Evolutionary conservation across 2,113 vertebrate genomes (phyloP).

Genomic region (Pipa parva): DNA sequence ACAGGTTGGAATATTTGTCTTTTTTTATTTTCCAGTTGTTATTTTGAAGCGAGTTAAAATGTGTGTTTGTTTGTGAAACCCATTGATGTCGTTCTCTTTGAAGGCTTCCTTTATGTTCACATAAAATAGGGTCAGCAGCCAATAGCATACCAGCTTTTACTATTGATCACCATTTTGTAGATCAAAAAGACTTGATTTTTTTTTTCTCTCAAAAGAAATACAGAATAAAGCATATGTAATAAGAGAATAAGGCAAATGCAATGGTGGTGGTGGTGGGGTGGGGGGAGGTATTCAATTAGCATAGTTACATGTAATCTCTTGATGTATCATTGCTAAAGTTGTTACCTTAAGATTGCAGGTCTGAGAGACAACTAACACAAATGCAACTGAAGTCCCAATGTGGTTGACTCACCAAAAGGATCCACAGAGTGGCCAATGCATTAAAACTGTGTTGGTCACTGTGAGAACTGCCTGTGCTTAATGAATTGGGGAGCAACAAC

Average conservation of each 20-base stretch:
- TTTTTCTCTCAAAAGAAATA: conserved; percentile 12
- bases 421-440: no score
- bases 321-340: no score
- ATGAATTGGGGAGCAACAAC: no score
- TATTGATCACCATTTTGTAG: conserved; percentile 39
- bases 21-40: conserved; percentile 11
- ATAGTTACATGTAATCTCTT: conserved; percentile 23
- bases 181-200: conserved; percentile 41
- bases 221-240: background rate
- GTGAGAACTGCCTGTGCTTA: background rate
- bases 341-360: no score
- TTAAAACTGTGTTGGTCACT: no score
- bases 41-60: conserved; percentile 33
- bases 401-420: no score
- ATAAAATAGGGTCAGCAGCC: conserved; percentile 36
- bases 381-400: no score
- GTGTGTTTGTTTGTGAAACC: conserved; percentile 27
- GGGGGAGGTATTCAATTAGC: background rate
- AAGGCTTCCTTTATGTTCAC: conserved; percentile 27
- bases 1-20: conserved; percentile 58
- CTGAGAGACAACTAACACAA: no score
- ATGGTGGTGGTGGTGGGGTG: background rate
- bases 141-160: conserved; percentile 34
- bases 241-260: conserved; percentile 35
- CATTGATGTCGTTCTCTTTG: conserved; percentile 32